These are phyloP conservation scores for Lipotes vexillifer DNA, from an alignment of 2,113 vertebrate genomes.

Conservation along the genomic window DNA sequence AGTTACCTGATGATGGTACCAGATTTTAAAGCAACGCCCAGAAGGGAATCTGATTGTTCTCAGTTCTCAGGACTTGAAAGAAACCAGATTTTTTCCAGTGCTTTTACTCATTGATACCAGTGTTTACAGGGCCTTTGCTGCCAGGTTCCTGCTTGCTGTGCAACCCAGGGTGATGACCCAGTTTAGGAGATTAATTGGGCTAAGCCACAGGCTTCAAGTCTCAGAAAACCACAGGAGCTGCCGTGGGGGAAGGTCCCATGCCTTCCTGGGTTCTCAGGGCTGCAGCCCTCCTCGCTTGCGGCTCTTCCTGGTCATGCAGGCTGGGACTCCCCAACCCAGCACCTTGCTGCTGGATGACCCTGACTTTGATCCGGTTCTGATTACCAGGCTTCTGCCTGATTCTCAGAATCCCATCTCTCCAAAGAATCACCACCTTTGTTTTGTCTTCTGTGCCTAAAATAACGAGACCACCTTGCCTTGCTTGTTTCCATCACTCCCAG, in stretches of 20 bases:
- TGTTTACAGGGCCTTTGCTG: neutral
- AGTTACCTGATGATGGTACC: constrained; percentile 1
- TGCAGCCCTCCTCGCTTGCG: neutral
- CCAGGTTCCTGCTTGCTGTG: neutral
- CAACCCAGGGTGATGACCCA: constrained; percentile 15
- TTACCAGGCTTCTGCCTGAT: neutral
- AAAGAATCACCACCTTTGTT: neutral
- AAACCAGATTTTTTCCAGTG: neutral
- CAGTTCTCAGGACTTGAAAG: neutral
- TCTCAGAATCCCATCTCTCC: neutral
- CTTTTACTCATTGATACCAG: neutral
- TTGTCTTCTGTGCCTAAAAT: constrained; percentile 12
- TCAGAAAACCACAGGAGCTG: neutral
- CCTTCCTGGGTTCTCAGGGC: neutral
- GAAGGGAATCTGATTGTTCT: neutral
- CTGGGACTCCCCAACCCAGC: neutral
- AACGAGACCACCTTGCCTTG: neutral
- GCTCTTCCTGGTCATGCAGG: neutral
- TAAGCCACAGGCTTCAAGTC: neutral
- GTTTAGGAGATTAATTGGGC: constrained; percentile 34
- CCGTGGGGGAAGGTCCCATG: neutral
- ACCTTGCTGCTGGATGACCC: neutral
- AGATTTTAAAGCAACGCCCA: constrained; percentile 33
- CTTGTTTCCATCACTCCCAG: neutral
- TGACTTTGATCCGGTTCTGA: neutral